These are phyloP conservation scores for Lasiurus borealis DNA, from an alignment of 2,113 vertebrate genomes.

Conservation along the genomic window DNA sequence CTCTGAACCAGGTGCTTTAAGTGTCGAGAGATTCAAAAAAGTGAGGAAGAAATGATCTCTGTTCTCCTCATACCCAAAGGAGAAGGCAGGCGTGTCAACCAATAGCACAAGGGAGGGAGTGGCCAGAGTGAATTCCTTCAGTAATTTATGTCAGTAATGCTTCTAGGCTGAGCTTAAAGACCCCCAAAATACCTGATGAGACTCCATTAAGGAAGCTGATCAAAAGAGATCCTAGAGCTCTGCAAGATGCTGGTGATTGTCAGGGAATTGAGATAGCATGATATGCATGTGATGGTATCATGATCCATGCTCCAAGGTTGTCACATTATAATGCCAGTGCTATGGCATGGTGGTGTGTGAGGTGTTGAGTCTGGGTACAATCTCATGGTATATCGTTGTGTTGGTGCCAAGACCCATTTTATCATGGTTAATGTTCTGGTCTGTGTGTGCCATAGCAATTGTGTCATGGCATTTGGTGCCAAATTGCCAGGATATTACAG, in stretches of 20 bases:
- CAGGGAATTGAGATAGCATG: background rate
- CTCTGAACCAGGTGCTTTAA: background rate
- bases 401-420: background rate
- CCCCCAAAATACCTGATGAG: background rate
- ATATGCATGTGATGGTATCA: fast-evolving
- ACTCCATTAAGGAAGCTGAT: background rate
- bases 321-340: background rate
- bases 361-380: too few species aligned
- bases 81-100: background rate
- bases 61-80: background rate
- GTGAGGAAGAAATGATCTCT: background rate
- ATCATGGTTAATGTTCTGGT: too few species aligned
- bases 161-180: background rate
- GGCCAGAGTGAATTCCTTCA: background rate
- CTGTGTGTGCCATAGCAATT: background rate
- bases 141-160: background rate
- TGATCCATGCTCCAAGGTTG: background rate
- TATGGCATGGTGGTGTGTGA: fast-evolving
- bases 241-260: background rate
- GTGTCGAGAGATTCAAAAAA: background rate
- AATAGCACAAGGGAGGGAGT: background rate
- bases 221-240: background rate
- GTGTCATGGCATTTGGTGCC: background rate
- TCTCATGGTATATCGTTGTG: background rate
- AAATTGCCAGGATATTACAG: background rate